Evolutionary conservation across 2,797 vertebrate genomes (phyloP).

Genomic region (Clarias fuscus): DNA sequence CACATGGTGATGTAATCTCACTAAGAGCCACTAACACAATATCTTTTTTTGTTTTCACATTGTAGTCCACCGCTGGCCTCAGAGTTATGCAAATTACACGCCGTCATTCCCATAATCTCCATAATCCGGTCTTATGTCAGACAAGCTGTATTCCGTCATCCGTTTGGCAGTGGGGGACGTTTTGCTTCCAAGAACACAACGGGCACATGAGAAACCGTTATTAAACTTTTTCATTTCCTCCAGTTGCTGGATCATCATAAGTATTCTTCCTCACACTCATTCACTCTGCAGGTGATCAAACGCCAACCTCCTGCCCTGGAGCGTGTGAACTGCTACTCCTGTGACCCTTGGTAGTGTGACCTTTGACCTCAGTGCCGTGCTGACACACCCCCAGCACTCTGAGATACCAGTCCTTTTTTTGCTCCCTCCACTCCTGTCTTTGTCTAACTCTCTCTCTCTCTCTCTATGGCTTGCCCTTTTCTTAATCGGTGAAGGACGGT

Average conservation of each 20-base stretch:
- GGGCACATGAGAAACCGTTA: neutral
- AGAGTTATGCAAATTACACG: constrained; percentile 26
- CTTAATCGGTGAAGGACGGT: constrained; percentile 29
- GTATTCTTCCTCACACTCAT: constrained; percentile 11
- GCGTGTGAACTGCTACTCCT: constrained; percentile 54
- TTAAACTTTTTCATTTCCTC: constrained; percentile 20
- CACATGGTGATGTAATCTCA: neutral
- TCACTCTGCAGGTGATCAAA: constrained; percentile 43
- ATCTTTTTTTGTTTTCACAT: neutral
- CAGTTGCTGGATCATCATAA: constrained; percentile 16
- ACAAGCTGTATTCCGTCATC: neutral
- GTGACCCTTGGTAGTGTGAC: constrained; percentile 45
- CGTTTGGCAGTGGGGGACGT: constrained; percentile 9
- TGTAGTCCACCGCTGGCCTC: neutral
- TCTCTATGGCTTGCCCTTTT: constrained; percentile 6
- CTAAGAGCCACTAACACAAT: neutral
- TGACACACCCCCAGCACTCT: constrained; percentile 37
- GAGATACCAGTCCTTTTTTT: constrained; percentile 25
- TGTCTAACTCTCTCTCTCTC: constrained; percentile 26
- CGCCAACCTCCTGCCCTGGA: constrained; percentile 34
- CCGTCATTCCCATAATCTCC: constrained; percentile 33
- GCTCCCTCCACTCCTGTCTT: constrained; percentile 7
- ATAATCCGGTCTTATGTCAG: constrained; percentile 22
- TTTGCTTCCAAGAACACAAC: constrained; percentile 5
- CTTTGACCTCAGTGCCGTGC: constrained; percentile 39